These are phyloP conservation scores for Aythya baeri DNA, from an alignment of 2,113 vertebrate genomes.

Conservation along the genomic window DNA sequence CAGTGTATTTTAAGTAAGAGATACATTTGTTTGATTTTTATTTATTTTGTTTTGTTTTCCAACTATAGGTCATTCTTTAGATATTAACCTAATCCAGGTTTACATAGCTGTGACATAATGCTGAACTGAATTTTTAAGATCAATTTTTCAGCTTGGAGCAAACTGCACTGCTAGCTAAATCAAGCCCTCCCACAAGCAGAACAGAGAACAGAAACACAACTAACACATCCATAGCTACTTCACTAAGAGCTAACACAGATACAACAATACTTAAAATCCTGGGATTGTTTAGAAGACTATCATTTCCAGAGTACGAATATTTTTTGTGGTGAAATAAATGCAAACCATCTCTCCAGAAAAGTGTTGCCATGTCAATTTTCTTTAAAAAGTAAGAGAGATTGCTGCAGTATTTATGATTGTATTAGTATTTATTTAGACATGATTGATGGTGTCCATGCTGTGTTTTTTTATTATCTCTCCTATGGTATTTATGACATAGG, in stretches of 20 bases:
- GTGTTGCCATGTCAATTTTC: background rate
- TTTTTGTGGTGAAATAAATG: background rate
- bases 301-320: background rate
- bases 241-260: background rate
- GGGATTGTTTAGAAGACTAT: background rate
- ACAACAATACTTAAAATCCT: background rate
- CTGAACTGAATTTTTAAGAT: background rate
- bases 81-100: background rate
- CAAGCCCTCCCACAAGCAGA: background rate
- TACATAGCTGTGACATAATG: background rate
- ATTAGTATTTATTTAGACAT: background rate
- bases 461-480: constrained; percentile 29
- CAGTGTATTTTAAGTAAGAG: background rate
- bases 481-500: background rate
- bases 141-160: background rate
- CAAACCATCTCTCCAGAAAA: background rate
- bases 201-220: background rate
- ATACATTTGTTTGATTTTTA: background rate
- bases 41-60: background rate
- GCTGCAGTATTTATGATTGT: background rate
- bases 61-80: background rate
- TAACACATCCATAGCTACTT: background rate
- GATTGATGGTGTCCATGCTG: background rate
- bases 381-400: background rate
- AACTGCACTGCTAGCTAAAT: background rate